Evolutionary conservation across 2,797 vertebrate genomes (phyloP).

Genomic region (Pygocentrus nattereri): DNA sequence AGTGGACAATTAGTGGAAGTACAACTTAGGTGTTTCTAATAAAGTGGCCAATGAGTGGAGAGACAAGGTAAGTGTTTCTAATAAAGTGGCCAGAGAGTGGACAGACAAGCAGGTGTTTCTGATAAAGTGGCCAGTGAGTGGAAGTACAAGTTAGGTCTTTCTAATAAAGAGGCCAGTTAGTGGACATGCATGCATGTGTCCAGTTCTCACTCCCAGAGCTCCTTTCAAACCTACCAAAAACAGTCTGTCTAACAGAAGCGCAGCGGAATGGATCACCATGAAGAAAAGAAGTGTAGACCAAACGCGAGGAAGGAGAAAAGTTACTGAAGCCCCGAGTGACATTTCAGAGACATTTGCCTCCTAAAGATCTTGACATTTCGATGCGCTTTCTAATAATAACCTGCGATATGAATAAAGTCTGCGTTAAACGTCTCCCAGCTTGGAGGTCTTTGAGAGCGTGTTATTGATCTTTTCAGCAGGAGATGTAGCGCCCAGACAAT

Average conservation of each 20-base stretch:
- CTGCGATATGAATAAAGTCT: constrained; percentile 75
- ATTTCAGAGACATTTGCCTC: constrained; percentile 77
- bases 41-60: too few species aligned
- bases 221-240: neutral
- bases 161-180: neutral
- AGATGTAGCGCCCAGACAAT: neutral
- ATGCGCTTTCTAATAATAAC: constrained; percentile 72
- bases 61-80: too few species aligned
- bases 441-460: constrained; percentile 70
- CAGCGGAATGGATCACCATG: constrained; percentile 9
- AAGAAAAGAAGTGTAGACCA: constrained; percentile 32
- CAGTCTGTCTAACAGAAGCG: neutral
- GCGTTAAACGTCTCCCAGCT: constrained; percentile 58
- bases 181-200: neutral
- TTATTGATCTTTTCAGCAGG: constrained; percentile 68
- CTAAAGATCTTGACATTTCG: constrained; percentile 82
- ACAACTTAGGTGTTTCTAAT: too few species aligned
- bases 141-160: too few species aligned
- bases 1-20: too few species aligned
- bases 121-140: too few species aligned
- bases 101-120: too few species aligned
- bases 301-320: constrained; percentile 26
- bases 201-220: neutral
- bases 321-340: constrained; percentile 63
- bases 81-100: too few species aligned